A percentile compares a stretch with the other conserved stretches of the same genome.
These are phyloP conservation scores for Platyura marginata DNA, from an alignment of 1,140 invertebrate species.

Conservation along the genomic window DNA sequence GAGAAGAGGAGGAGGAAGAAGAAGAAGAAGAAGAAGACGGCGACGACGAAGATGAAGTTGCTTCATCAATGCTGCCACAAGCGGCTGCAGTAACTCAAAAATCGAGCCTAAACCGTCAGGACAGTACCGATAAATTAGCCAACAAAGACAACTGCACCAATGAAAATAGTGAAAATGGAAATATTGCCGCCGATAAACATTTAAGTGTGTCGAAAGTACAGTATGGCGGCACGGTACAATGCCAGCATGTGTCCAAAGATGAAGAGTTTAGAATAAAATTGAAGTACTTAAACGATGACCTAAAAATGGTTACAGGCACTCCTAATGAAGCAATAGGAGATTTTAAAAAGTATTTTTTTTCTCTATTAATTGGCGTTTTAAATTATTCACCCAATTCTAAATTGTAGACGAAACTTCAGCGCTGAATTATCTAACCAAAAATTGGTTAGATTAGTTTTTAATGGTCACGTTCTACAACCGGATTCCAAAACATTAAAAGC, in stretches of 20 bases:
- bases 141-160: neutral
- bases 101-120: neutral
- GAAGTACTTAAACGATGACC: slow-evolving; percentile 74
- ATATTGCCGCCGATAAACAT: neutral
- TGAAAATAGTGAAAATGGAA: slow-evolving; percentile 2
- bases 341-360: slow-evolving; percentile 57
- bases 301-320: slow-evolving; percentile 57
- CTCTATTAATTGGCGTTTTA: neutral
- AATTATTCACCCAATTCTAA: slow-evolving; percentile 6
- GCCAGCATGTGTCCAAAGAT: neutral
- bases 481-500: slow-evolving; percentile 55
- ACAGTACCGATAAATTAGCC: neutral
- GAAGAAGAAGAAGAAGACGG: neutral
- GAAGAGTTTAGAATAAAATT: slow-evolving; percentile 39
- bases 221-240: no score
- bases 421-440: slow-evolving; percentile 56
- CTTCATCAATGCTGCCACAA: neutral
- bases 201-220: neutral
- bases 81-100: neutral
- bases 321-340: slow-evolving; percentile 58
- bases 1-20: no score
- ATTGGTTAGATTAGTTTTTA: slow-evolving; percentile 68
- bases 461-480: slow-evolving; percentile 62
- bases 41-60: no score
- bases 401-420: slow-evolving; percentile 60